These are phyloP conservation scores for Callopanchax toddi DNA, from an alignment of 2,113 vertebrate genomes.

Conservation along the genomic window DNA sequence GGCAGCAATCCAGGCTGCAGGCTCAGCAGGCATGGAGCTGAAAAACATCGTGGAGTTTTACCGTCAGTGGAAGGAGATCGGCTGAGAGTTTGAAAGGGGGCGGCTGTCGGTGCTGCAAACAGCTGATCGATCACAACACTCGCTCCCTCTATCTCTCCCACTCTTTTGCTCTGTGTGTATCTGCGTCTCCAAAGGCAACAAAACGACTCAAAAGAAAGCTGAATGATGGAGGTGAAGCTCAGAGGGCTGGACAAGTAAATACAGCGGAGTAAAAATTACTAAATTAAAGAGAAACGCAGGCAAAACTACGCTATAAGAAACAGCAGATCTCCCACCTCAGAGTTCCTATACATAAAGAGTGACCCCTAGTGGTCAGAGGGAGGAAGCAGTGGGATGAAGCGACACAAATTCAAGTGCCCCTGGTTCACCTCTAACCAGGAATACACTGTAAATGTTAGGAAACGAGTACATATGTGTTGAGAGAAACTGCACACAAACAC, in stretches of 20 bases:
- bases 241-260: slow-evolving; percentile 47
- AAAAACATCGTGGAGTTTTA: slow-evolving; percentile 95
- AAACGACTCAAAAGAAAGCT: slow-evolving; percentile 58
- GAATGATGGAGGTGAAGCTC: slow-evolving; percentile 47
- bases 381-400: slow-evolving; percentile 40
- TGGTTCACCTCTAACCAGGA: slow-evolving; percentile 77
- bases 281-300: slow-evolving; percentile 36
- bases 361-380: slow-evolving; percentile 61
- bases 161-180: slow-evolving; percentile 76
- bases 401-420: slow-evolving; percentile 68
- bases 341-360: slow-evolving; percentile 61
- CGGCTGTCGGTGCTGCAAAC: slow-evolving; percentile 68
- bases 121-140: slow-evolving; percentile 81
- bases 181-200: slow-evolving; percentile 72
- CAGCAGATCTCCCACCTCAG: slow-evolving; percentile 60
- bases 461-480: slow-evolving; percentile 69
- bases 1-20: slow-evolving; percentile 88
- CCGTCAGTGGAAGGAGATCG: slow-evolving; percentile 98
- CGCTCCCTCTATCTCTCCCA: slow-evolving; percentile 78
- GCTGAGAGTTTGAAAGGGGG: slow-evolving; percentile 81
- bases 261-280: slow-evolving; percentile 49
- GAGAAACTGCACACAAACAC: slow-evolving; percentile 58
- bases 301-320: slow-evolving; percentile 49
- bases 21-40: slow-evolving; percentile 88
- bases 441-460: slow-evolving; percentile 78